phyloP scores from a whole-genome alignment of 2,888 invertebrate genomes.

The Oeneis ivallda region DNA sequence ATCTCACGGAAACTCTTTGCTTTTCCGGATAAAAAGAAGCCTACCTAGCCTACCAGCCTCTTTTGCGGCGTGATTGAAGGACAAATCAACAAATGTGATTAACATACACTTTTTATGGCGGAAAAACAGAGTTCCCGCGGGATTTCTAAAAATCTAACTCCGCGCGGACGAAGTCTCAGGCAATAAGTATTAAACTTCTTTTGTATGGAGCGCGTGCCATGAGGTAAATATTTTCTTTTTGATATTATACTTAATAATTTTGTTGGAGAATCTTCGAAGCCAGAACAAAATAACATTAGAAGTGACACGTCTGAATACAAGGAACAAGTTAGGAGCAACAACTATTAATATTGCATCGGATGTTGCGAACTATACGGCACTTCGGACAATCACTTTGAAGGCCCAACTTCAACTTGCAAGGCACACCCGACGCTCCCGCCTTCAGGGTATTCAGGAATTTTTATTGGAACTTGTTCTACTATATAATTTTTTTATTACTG shows the following conservation, averaged over 20 bases:
- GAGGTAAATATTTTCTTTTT: background rate
- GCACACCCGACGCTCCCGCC: background rate
- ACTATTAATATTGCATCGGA: slow-evolving; percentile 16
- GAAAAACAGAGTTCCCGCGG: no score
- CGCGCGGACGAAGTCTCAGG: no score
- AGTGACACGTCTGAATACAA: background rate
- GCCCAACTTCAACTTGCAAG: slow-evolving; percentile 5
- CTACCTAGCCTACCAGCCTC: no score
- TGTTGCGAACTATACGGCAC: background rate
- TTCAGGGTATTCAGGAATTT: slow-evolving; percentile 3
- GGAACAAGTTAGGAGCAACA: slow-evolving; percentile 15
- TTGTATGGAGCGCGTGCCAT: background rate
- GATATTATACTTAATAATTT: no score
- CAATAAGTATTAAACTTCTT: no score
- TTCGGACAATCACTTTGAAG: slow-evolving; percentile 11
- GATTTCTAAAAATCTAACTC: no score
- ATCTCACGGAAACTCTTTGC: no score
- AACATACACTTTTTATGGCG: no score
- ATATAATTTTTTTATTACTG: no score
- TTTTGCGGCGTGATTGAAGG: no score
- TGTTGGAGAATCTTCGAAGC: background rate
- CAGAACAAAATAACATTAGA: background rate
- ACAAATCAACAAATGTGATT: no score
- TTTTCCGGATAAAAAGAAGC: no score
- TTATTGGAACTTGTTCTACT: background rate